Percentiles rank a stretch among this genome's conserved stretches.
Conservation (phyloP, 2,888 invertebrate genomes). For the Ormyrus labotus region DNA sequence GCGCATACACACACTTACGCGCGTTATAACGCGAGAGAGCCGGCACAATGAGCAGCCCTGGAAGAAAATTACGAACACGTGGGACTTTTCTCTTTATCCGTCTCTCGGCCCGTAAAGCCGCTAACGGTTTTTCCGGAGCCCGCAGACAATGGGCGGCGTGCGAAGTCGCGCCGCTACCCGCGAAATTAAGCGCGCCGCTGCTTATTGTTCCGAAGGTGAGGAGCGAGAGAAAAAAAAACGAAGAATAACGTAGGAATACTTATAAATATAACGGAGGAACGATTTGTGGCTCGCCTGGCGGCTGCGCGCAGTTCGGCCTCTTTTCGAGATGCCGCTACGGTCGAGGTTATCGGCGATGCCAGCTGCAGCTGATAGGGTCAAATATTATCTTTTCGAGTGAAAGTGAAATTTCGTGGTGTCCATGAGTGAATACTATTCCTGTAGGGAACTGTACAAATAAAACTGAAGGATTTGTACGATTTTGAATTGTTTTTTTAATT, state of each 20-base stretch:
- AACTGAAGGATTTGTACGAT: too few species aligned
- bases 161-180: background rate
- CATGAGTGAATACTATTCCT: too few species aligned
- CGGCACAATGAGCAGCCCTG: background rate
- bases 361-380: background rate
- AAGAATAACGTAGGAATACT: slow-evolving; percentile 7
- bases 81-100: slow-evolving; percentile 24
- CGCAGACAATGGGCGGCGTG: slow-evolving; percentile 10
- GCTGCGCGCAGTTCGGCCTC: background rate
- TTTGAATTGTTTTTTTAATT: too few species aligned
- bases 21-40: background rate
- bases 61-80: slow-evolving; percentile 40
- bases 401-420: too few species aligned
- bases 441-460: too few species aligned
- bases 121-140: slow-evolving; percentile 14
- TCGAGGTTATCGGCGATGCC: background rate
- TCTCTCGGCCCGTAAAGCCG: slow-evolving; percentile 3
- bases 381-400: background rate
- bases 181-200: slow-evolving; percentile 10
- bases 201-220: background rate
- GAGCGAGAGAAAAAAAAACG: background rate
- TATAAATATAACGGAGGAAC: background rate
- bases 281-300: background rate
- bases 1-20: background rate
- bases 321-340: background rate